Base-by-base conservation (phyloP, 1,140 invertebrate genomes). In the Megathymus violae region DNA sequence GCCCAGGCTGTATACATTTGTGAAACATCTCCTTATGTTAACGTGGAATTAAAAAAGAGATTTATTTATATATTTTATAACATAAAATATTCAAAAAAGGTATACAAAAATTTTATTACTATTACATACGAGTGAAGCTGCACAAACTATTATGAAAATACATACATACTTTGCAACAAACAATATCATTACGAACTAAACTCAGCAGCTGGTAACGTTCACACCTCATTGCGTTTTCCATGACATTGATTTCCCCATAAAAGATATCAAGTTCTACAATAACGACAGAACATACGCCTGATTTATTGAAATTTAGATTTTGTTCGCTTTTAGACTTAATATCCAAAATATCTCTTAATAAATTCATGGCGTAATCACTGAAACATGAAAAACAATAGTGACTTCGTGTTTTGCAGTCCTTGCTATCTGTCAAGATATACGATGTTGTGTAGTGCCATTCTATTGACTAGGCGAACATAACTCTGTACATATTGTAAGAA, bases 221-320 rank as follows among this genome's bases (percentile, higher is more conserved):
- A 54, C 50, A 41, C 31, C 34, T 52, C 36, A 54, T 54, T 54
- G 38, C 36, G 36, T 54, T 54, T 54, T 54, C 50, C 50, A 54
- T 54, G 19, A 41, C 50, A 54, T 54, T 54, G 50, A 22, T 11
- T 54, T 25, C 48, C 5, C 11, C 36, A 54, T 54, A 54, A 54
- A 54, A 41, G 50, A 54, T 40, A 54, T 54, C 19, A 41, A 54
- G 36, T 54, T 41, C 16, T 54, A 13, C 50, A 41, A 22, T 52
- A 54, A 54, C 22, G 15, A 27, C 15, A 41, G 36, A 41, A 17
- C 34, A 22, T 11, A 27, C 50, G 36, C 11, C 16, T 27, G 36
- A 52, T 40, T 22, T 52, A 52, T 52, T 52, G 34, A 15, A 52
- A 54, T 40, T 54, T 22, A 36, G 34, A 36, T 36, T 7, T 31